Evolutionary conservation across 92 coral and sea anemone species (phyloP), one percentile per base, ranked within the genome.

Genomic region (Zoanthus gigantus): DNA sequence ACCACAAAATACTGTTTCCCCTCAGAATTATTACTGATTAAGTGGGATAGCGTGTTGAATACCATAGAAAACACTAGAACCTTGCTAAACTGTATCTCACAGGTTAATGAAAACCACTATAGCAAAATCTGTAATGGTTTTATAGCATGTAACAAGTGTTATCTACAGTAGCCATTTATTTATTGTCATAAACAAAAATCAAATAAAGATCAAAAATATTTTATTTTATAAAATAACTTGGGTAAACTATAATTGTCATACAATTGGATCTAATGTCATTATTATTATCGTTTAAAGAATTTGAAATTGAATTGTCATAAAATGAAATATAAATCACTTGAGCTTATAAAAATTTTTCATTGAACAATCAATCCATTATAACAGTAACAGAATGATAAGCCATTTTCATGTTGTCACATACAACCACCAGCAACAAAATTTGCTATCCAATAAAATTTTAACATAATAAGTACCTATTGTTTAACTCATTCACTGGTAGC

Each of bases 1-100:
- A 61, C n/a, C n/a, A n/a, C n/a, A n/a, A n/a, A n/a, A n/a, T n/a
- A 61, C 69, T 61, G 69, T 61, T 61, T 61, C 69, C 69, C 69
- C 69, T 61, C 69, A 61, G 69, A 61, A 61, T 61, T 61, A 61
- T 61, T 61, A 61, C 69, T 61, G 69, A 61, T 61, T 61, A 61
- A 61, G 69, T 61, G 69, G 69, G 69, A 61, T 61, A 61, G 69
- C 69, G 69, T 61, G 69, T 61, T 61, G 69, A 61, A 61, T 61
- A 61, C 69, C 69, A 61, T n/a, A 61, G 69, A 61, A 61, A 61
- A 61, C 69, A 61, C 69, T 61, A 61, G 69, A 61, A 61, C 69
- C 69, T 61, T 61, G 69, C 69, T 61, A 61, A 61, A 61, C 69
- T 61, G 69, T 61, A 61, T 61, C 69, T 61, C 69, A 61, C 69